These are phyloP conservation scores for Antitype chi DNA, from an alignment of 2,888 invertebrate genomes.

Conservation along the genomic window DNA sequence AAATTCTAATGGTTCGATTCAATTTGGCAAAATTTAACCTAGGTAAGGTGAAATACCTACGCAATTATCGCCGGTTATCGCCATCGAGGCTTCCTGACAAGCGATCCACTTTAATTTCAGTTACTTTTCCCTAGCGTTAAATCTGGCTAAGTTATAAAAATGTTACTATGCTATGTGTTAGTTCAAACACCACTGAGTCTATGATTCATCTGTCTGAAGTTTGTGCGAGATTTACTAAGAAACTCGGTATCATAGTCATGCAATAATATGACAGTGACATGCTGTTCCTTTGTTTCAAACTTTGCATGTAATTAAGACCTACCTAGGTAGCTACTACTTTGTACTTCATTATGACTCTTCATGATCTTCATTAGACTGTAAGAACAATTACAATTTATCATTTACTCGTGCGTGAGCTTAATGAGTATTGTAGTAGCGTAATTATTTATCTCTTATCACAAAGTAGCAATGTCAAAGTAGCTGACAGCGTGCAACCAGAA, in stretches of 20 bases:
- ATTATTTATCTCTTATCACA: slow-evolving; percentile 26
- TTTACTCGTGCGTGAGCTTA: slow-evolving; percentile 1
- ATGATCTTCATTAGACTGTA: slow-evolving; percentile 16
- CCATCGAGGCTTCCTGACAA: not conserved
- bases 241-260: not conserved
- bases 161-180: no score
- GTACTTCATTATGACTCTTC: slow-evolving; percentile 29
- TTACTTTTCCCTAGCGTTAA: not conserved
- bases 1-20: no score
- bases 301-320: slow-evolving; percentile 13
- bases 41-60: no score
- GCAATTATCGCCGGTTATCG: no score
- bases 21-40: no score
- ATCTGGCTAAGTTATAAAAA: not conserved
- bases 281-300: slow-evolving; percentile 18
- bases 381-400: slow-evolving; percentile 14
- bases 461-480: slow-evolving; percentile 46
- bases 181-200: not conserved
- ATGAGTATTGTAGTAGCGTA: not conserved
- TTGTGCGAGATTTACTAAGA: not conserved
- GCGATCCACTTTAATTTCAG: not conserved
- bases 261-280: slow-evolving; percentile 4
- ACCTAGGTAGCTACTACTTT: no score
- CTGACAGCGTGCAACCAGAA: slow-evolving; percentile 43
- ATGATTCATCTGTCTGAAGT: slow-evolving; percentile 12